Percentiles rank a stretch among this genome's conserved stretches.
phyloP scores from a whole-genome alignment of 1,140 invertebrate genomes.

The Lineus longissimus region DNA sequence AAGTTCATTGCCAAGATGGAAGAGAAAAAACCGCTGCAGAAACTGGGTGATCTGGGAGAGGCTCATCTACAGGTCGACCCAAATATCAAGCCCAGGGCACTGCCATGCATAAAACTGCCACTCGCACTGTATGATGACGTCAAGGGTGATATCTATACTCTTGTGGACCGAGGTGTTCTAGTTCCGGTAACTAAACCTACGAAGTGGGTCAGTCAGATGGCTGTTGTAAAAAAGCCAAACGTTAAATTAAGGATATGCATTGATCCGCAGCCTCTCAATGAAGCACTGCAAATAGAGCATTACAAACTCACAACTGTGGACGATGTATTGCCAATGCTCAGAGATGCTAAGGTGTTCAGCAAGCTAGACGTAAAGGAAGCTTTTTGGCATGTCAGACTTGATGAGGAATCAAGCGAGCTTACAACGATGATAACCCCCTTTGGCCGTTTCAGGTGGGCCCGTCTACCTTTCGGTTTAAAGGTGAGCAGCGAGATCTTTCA shows the following conservation, averaged over 20 bases:
- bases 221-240: conserved; percentile 19
- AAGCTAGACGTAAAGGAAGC: conserved; percentile 23
- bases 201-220: conserved; percentile 24
- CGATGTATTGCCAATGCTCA: conserved; percentile 23
- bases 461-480: conserved; percentile 52
- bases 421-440: conserved; percentile 46
- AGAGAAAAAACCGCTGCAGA: background rate
- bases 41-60: background rate
- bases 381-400: conserved; percentile 26
- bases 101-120: conserved; percentile 14
- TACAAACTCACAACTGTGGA: conserved; percentile 25
- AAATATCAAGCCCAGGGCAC: conserved; percentile 9
- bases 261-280: conserved; percentile 28
- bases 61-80: conserved; percentile 14
- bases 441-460: conserved; percentile 42
- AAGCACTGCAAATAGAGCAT: conserved; percentile 21
- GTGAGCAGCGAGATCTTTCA: conserved; percentile 21
- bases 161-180: conserved; percentile 18
- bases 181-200: conserved; percentile 24
- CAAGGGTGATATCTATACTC: conserved; percentile 17
- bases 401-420: conserved; percentile 18
- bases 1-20: background rate
- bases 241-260: conserved; percentile 25
- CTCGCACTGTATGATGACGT: conserved; percentile 14
- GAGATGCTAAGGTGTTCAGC: conserved; percentile 24